These are phyloP conservation scores for Ciconia nigra DNA, from an alignment of 2,797 vertebrate genomes.

Conservation along the genomic window DNA sequence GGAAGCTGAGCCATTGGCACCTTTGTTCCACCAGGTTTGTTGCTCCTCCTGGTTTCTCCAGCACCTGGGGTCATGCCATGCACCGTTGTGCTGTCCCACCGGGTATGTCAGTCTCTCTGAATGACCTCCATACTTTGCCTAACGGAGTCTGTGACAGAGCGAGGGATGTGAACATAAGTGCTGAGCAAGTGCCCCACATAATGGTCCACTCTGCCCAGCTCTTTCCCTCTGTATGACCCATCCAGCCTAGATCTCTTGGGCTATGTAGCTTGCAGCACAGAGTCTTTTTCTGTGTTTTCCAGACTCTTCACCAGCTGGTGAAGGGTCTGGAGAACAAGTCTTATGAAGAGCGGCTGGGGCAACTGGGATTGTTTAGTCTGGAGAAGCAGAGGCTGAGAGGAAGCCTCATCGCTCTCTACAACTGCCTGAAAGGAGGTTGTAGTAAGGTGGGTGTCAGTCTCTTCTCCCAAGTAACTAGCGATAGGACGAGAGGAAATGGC, in stretches of 20 bases:
- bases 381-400: too few relatives aligned
- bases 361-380: too few relatives aligned
- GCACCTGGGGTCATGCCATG: neutral
- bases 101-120: neutral
- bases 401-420: too few relatives aligned
- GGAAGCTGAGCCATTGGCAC: neutral
- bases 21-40: neutral
- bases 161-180: fast-evolving
- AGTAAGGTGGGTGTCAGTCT: too few relatives aligned
- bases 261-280: neutral
- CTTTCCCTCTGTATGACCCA: neutral
- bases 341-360: too few relatives aligned
- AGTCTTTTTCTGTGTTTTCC: neutral
- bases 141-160: neutral
- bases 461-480: too few relatives aligned
- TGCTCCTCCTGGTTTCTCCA: neutral
- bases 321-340: too few relatives aligned
- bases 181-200: neutral
- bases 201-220: neutral
- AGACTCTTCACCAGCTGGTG: too few relatives aligned
- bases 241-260: neutral
- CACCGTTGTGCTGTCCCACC: neutral
- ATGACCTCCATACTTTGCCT: neutral
- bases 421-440: too few relatives aligned
- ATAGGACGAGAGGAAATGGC: too few relatives aligned